Evolutionary conservation across 2,888 invertebrate genomes (phyloP), one percentile per base, ranked within the genome.

Genomic region (Syrphus vitripennis): DNA sequence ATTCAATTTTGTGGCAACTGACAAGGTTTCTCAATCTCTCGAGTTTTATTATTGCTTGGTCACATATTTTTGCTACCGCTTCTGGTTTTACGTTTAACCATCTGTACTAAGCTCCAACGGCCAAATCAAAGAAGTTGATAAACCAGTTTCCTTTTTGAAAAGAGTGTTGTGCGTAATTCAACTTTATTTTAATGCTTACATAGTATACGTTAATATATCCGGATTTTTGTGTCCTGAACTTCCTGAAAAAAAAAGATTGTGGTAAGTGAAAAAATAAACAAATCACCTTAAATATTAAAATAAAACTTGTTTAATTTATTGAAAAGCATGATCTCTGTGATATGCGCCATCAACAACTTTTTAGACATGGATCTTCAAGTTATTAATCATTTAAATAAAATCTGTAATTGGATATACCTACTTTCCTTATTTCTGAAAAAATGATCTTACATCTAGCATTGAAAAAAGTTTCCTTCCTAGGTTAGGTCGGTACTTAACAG

Each of bases 41-140:
- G 16, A 42, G 16, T 26, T n/a, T n/a, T n/a, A n/a, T 63, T 63
- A 26, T 40, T 40, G 40, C 61, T 63, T 63, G 24, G 61, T 26
- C 42, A 40, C 61, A 63, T 12, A 34, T 40, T 21, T 42, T 63
- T 63, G 61, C 61, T 26, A 42, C 10, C 40, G 61, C 40, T 40
- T 42, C 42, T 42, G 61, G 42, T 63, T 42, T 26, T 26, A 2
- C 40, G n/a, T 24, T 40, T n/a, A 5, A 40, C 24, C 24, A 26
- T 61, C 34, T n/a, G n/a, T n/a, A n/a, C n/a, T 6, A 34, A 59
- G 57, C 29, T 21, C 12, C 21, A 59, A 59, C 37, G n/a, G 16
- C 61, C n/a, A 63, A 63, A 63, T 63, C 24, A 63, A 63, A 63
- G 61, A 40, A 42, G 61, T 63, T 40, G 40, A 42, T 26, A 40